Percentiles rank a stretch among this genome's conserved stretches.
Conservation (phyloP, 1,140 invertebrate genomes). For the Drosophila orena region DNA sequence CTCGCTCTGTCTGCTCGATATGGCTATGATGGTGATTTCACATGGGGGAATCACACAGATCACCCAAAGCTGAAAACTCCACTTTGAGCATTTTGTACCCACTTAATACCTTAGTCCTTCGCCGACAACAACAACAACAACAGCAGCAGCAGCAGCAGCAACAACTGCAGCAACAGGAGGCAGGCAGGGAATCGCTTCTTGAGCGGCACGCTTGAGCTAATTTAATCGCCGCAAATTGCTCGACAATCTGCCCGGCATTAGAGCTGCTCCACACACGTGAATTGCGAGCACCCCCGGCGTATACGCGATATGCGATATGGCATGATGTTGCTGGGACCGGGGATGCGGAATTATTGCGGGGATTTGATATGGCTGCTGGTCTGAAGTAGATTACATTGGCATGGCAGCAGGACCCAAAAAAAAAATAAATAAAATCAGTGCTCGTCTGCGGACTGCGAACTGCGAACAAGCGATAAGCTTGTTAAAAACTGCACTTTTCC, state of each 20-base stretch:
- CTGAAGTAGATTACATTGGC: slow-evolving; percentile 67
- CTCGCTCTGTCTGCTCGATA: slow-evolving; percentile 8
- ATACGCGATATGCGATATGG: slow-evolving; percentile 10
- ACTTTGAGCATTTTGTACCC: slow-evolving; percentile 25
- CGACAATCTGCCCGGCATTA: slow-evolving; percentile 81
- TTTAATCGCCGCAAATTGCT: slow-evolving; percentile 85
- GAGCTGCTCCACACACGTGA: slow-evolving; percentile 68
- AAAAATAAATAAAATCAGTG: slow-evolving; percentile 29
- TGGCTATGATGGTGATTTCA: slow-evolving; percentile 64
- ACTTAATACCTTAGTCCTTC: slow-evolving; percentile 51
- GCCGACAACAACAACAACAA: slow-evolving; percentile 36
- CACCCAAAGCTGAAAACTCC: slow-evolving; percentile 10
- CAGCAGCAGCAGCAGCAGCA: not conserved
- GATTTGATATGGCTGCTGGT: slow-evolving; percentile 43
- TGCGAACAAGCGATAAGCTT: slow-evolving; percentile 64
- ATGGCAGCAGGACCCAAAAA: slow-evolving; percentile 30
- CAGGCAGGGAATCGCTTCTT: slow-evolving; percentile 48
- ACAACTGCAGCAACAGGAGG: slow-evolving; percentile 12
- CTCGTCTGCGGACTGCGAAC: slow-evolving; percentile 48
- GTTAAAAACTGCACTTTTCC: slow-evolving; percentile 28
- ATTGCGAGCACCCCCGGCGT: slow-evolving; percentile 35
- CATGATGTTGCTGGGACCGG: not conserved
- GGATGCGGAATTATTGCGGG: not conserved
- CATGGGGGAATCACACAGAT: slow-evolving; percentile 57
- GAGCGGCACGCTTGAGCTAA: slow-evolving; percentile 78